Percentiles rank a stretch among this genome's conserved stretches.
These are phyloP conservation scores for Oscheius myriophilus DNA, from an alignment of 2,888 invertebrate genomes.

Conservation along the genomic window DNA sequence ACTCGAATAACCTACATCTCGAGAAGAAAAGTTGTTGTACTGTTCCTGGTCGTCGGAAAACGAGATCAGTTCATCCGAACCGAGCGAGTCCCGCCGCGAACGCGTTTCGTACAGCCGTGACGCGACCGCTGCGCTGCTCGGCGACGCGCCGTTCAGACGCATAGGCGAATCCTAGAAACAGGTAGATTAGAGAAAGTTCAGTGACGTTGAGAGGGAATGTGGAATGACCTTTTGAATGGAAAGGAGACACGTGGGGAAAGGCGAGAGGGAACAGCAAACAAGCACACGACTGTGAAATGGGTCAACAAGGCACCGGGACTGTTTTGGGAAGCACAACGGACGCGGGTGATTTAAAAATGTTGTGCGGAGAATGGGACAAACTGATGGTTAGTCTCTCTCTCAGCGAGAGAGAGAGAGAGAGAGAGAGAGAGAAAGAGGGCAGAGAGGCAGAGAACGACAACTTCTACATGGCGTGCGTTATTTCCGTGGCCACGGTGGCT, in stretches of 20 bases:
- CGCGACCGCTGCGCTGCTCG: conserved; percentile 66
- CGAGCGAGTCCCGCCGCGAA: conserved; percentile 47
- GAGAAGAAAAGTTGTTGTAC: conserved; percentile 29
- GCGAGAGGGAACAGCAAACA: conserved; percentile 20
- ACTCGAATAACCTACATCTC: background rate
- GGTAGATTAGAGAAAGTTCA: background rate
- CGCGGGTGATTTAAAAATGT: conserved; percentile 15
- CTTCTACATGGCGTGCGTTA: conserved; percentile 3
- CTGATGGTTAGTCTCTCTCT: no score
- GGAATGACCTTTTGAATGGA: conserved; percentile 21
- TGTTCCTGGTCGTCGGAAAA: conserved; percentile 58
- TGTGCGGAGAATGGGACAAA: no score
- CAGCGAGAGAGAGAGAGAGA: no score
- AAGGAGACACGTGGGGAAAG: conserved; percentile 27
- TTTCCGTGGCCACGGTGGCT: conserved; percentile 17
- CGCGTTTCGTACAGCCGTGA: conserved; percentile 63
- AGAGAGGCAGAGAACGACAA: no score
- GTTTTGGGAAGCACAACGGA: conserved; percentile 9
- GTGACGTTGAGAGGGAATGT: background rate
- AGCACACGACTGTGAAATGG: conserved; percentile 27
- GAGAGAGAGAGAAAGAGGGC: no score
- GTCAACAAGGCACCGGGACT: conserved; percentile 10
- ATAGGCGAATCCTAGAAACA: conserved; percentile 58
- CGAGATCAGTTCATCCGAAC: conserved; percentile 66
- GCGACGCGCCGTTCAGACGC: conserved; percentile 57